Percentiles rank a stretch among this genome's conserved stretches.
Conservation (phyloP, 2,797 vertebrate genomes). For the Microtus obscurus region DNA sequence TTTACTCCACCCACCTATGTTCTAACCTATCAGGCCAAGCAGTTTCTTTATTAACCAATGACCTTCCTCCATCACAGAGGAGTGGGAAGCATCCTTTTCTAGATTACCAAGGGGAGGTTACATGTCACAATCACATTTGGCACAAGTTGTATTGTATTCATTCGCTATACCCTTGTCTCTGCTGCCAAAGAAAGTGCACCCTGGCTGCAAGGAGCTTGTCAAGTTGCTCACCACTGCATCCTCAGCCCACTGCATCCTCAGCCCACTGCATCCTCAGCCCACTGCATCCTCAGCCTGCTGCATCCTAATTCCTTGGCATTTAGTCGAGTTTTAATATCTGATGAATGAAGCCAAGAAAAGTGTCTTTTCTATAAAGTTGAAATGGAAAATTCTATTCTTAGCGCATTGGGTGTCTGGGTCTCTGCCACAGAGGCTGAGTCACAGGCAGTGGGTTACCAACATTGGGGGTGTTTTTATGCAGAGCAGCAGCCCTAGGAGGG, state of each 20-base stretch:
- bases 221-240: neutral
- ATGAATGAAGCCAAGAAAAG: slow-evolving; percentile 62
- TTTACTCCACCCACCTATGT: too few relatives aligned
- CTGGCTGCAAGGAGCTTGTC: neutral
- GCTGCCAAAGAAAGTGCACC: neutral
- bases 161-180: neutral
- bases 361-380: slow-evolving; percentile 48
- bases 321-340: slow-evolving; percentile 54
- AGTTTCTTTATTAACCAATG: too few relatives aligned
- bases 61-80: too few relatives aligned
- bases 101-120: neutral
- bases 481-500: neutral
- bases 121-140: neutral
- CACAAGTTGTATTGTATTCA: neutral
- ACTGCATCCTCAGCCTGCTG: neutral
- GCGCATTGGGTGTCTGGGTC: slow-evolving; percentile 18
- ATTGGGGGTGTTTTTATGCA: neutral
- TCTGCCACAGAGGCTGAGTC: slow-evolving; percentile 57
- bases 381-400: slow-evolving; percentile 73
- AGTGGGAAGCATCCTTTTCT: neutral
- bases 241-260: neutral
- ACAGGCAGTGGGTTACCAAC: neutral
- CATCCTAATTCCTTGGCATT: slow-evolving; percentile 39
- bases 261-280: neutral
- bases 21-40: too few relatives aligned